These are phyloP conservation scores for Platygyra sinensis DNA, from an alignment of 64 coral and sea anemone genomes.

Conservation along the genomic window DNA sequence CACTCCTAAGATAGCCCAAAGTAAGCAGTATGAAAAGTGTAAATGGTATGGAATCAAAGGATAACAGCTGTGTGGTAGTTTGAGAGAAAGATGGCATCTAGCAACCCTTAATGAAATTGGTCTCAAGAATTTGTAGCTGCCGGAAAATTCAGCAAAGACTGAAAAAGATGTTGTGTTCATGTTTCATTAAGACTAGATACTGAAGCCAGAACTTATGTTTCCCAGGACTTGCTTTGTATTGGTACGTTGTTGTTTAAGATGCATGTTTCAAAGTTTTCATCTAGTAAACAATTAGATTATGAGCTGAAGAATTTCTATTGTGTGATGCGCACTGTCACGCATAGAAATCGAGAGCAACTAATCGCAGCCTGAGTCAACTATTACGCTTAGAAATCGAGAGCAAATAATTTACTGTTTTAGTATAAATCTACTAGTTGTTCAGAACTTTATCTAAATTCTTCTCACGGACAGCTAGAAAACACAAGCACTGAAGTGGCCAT, in stretches of 20 bases:
- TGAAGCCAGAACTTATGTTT: neutral
- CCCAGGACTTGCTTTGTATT: neutral
- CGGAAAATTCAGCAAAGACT: neutral
- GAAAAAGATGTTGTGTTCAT: neutral
- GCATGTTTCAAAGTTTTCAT: neutral
- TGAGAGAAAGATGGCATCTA: neutral
- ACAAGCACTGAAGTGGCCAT: no score
- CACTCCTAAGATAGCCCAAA: conserved; percentile 64
- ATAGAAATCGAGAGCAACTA: no score
- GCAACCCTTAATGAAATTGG: neutral
- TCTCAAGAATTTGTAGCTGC: neutral
- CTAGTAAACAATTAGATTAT: neutral
- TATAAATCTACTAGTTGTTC: no score
- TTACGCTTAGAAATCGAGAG: no score
- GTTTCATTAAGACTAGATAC: no score
- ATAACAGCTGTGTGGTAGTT: neutral
- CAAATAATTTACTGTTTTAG: no score
- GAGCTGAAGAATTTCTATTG: no score
- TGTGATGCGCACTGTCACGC: no score
- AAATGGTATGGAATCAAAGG: neutral
- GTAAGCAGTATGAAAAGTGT: neutral
- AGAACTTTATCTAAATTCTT: no score
- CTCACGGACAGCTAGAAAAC: no score
- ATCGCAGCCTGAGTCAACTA: neutral
- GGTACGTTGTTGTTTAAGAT: neutral